These are phyloP conservation scores for Equus przewalskii DNA, from an alignment of 2,113 vertebrate species.

Conservation along the genomic window DNA sequence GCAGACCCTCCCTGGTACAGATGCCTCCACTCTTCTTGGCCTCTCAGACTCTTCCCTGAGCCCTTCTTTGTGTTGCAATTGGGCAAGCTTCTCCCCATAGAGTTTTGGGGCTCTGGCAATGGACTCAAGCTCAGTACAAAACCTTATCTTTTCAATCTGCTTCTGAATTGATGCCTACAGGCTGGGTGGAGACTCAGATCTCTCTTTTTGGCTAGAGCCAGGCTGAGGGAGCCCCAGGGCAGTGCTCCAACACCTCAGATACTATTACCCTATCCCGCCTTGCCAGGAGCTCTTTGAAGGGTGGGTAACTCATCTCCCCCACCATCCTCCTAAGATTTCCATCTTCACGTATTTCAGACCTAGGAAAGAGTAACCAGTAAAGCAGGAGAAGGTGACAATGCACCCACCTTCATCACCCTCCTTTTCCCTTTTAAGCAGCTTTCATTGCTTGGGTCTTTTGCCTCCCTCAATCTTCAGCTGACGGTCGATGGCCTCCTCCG, in stretches of 20 bases:
- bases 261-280: neutral
- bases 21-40: neutral
- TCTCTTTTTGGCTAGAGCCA: neutral
- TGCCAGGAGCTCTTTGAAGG: neutral
- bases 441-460: neutral
- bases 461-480: neutral
- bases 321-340: neutral
- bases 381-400: neutral
- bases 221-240: no score
- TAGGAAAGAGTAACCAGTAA: neutral
- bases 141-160: constrained; percentile 40
- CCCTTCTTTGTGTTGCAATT: neutral
- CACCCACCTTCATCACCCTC: neutral
- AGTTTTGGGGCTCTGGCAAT: neutral
- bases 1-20: neutral
- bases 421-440: neutral
- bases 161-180: neutral
- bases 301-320: neutral
- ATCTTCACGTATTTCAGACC: neutral
- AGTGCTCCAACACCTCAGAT: neutral
- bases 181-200: neutral
- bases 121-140: neutral
- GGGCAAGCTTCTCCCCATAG: neutral
- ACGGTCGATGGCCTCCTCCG: neutral
- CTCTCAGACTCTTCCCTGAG: neutral